Base-by-base conservation (phyloP, 2,113 vertebrate species). In the Pipa parva region DNA sequence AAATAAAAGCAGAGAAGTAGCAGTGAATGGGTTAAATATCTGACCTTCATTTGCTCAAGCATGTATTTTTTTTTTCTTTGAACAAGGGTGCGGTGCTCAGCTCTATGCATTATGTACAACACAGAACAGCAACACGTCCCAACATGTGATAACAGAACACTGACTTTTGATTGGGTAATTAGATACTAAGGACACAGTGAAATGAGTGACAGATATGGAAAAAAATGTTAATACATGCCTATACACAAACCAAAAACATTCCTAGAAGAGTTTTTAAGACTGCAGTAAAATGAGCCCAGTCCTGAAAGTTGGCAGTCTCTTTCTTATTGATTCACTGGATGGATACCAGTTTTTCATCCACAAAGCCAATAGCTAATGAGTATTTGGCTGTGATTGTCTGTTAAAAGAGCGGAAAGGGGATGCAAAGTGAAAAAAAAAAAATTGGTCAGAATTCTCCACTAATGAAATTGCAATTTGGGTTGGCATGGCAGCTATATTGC, bases 161-260 rank as follows among this genome's bases (percentile, higher is more conserved):
- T 69, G 66, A 29, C 66, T 60, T 69, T 57, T 70, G 57, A 52
- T 70, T 70, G 66, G 57, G 42, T 58, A 70, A 68, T 76, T 71
- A 85, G 82, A 76, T 72, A 77, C 82, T 83, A 78, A 85, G 83
- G 79, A 75, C 68, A 82, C 81, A 80, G 64, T 81, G 80, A 78
- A 81, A 80, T 75, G 79, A 82, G 75, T 79, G 0, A 10, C 55
- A 63, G 75, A 55, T 79, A 84, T 75, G 77, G 78, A 74, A 48
- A 79, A 83, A 78, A 82, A 72, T 79, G 76, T 69, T 66, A 72
- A 79, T 76, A 71, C n/a, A 66, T 59, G 71, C 61, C 74, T 65
- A 81, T 83, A 86, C 72, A 80, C 80, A 83, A 76, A 33, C 25
- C 72, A 75, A 73, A 11, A n/a, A 21, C 39, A 15, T 29, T 49